Conservation (phyloP, 2,113 vertebrate genomes). For the Picathartes gymnocephalus region DNA sequence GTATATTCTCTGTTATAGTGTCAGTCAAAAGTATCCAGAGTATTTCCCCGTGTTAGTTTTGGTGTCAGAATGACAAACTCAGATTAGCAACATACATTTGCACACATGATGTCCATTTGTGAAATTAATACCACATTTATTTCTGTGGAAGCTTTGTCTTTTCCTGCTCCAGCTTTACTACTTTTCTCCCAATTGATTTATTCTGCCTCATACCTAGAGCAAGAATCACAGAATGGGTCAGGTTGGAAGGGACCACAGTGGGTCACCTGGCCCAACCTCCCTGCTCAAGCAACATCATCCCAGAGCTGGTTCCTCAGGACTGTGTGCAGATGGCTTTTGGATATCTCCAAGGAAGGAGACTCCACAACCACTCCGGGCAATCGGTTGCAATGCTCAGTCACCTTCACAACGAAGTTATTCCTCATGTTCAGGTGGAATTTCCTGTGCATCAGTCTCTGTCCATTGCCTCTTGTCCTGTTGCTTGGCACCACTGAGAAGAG, state of each 20-base stretch:
- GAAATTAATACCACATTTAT: neutral
- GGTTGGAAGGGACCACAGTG: neutral
- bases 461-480: neutral
- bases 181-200: neutral
- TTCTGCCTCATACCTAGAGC: neutral
- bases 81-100: neutral
- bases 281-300: neutral
- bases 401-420: neutral
- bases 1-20: accelerated
- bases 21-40: accelerated
- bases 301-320: neutral
- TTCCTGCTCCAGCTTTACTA: neutral
- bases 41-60: neutral
- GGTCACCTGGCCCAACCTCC: neutral
- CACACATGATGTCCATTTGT: neutral
- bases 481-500: neutral
- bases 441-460: no score
- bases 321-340: neutral
- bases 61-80: neutral
- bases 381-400: neutral
- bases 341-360: neutral
- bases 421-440: neutral
- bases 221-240: neutral
- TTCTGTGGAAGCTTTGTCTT: neutral
- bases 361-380: neutral